Conservation (phyloP, 2,888 invertebrate species). For the Brachycybe producta region DNA sequence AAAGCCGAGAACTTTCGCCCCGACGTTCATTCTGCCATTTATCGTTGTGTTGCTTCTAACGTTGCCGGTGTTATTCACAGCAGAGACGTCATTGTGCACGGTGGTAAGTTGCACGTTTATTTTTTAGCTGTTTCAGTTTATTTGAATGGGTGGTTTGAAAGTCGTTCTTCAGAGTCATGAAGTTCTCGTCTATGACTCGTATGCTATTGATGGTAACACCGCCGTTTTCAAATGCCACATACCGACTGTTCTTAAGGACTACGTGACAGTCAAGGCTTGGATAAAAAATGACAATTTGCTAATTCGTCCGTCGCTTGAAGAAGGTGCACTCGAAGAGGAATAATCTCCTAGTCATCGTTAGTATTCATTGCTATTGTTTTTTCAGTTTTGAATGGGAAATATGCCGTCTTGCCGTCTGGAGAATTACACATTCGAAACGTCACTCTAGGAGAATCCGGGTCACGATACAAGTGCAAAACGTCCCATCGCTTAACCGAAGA, state of each 20-base stretch:
- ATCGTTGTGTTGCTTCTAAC: constrained; percentile 10
- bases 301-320: not conserved
- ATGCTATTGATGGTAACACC: constrained; percentile 9
- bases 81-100: constrained; percentile 5
- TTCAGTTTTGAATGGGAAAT: not conserved
- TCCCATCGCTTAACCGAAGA: constrained; percentile 6
- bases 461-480: constrained; percentile 15
- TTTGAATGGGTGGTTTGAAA: not conserved
- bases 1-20: constrained; percentile 6
- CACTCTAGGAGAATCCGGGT: not conserved
- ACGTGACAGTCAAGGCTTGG: constrained; percentile 11
- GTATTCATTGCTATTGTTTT: too few species aligned
- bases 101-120: too few species aligned
- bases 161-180: constrained; percentile 6
- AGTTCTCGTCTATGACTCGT: constrained; percentile 14
- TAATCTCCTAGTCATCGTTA: too few species aligned
- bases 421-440: constrained; percentile 10
- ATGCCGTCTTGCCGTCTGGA: constrained; percentile 1
- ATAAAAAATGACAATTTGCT: constrained; percentile 15
- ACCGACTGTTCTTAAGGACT: constrained; percentile 5
- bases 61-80: constrained; percentile 8
- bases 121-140: too few species aligned
- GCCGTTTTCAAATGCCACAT: constrained; percentile 15
- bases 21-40: constrained; percentile 9
- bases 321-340: too few species aligned